Conservation (phyloP, 2,113 vertebrate species). For the Aptenodytes forsteri region DNA sequence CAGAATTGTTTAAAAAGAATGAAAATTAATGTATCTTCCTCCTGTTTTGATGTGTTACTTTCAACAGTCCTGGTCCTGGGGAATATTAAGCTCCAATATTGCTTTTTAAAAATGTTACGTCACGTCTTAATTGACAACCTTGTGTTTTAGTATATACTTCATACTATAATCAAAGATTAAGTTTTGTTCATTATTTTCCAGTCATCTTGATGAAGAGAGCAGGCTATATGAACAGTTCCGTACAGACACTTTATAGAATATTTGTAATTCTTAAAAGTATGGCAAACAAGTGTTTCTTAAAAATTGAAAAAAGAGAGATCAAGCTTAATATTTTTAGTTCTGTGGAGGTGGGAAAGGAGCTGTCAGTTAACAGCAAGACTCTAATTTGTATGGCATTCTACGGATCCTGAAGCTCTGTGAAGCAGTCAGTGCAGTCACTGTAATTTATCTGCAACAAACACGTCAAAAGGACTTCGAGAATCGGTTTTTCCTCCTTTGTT, state of each 20-base stretch:
- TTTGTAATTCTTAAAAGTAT: not conserved
- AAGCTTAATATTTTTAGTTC: conserved; percentile 49
- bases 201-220: not conserved
- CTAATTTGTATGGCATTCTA: conserved; percentile 21
- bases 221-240: not conserved
- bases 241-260: not conserved
- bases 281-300: not conserved
- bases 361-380: conserved; percentile 43
- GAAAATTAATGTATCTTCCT: not conserved
- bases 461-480: not conserved
- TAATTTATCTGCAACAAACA: conserved; percentile 7
- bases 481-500: not conserved
- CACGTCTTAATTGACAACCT: not conserved
- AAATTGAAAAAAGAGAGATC: not conserved
- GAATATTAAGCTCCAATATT: not conserved
- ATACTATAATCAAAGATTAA: not conserved
- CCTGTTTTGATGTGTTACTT: not conserved
- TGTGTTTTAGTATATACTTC: not conserved
- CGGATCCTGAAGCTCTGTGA: not conserved
- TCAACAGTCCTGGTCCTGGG: not conserved
- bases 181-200: not conserved
- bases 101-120: not conserved
- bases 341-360: conserved; percentile 27
- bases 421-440: not conserved
- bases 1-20: not conserved